Conservation (phyloP, 2,797 vertebrate genomes). For the Bradypodion ventrale region DNA sequence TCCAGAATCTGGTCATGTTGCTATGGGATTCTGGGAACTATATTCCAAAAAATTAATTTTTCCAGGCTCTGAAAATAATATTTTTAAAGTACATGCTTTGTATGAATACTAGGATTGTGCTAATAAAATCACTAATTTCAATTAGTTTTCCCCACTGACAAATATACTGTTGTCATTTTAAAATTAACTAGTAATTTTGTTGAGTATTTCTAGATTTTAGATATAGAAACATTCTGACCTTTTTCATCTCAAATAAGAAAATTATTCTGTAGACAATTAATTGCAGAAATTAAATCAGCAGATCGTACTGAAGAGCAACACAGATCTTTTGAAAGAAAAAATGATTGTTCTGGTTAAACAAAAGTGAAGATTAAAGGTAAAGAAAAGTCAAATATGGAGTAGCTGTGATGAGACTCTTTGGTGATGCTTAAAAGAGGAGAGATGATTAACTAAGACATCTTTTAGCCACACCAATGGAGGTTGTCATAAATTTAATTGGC, state of each 20-base stretch:
- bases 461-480: conserved; percentile 11
- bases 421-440: conserved; percentile 16
- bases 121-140: neutral
- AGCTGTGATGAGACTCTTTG: neutral
- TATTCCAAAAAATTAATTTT: too few species aligned
- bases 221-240: too few species aligned
- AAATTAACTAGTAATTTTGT: neutral
- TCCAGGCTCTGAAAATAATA: neutral
- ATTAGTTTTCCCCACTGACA: neutral
- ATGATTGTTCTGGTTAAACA: conserved; percentile 19
- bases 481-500: conserved; percentile 31
- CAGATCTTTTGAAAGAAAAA: conserved; percentile 12
- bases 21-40: too few species aligned
- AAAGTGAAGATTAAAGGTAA: conserved; percentile 12
- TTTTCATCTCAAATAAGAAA: neutral
- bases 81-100: neutral
- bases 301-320: conserved; percentile 8
- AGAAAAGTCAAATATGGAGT: conserved; percentile 16
- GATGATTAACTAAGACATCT: conserved; percentile 6
- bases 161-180: neutral
- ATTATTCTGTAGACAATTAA: conserved; percentile 9
- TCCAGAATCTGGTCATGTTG: too few species aligned
- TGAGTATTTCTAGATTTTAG: neutral
- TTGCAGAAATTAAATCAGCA: neutral
- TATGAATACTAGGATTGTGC: neutral